Percentiles rank a stretch among this genome's conserved stretches.
Conservation (phyloP, 1,140 invertebrate genomes). For the Brevipalpus yothersi region DNA sequence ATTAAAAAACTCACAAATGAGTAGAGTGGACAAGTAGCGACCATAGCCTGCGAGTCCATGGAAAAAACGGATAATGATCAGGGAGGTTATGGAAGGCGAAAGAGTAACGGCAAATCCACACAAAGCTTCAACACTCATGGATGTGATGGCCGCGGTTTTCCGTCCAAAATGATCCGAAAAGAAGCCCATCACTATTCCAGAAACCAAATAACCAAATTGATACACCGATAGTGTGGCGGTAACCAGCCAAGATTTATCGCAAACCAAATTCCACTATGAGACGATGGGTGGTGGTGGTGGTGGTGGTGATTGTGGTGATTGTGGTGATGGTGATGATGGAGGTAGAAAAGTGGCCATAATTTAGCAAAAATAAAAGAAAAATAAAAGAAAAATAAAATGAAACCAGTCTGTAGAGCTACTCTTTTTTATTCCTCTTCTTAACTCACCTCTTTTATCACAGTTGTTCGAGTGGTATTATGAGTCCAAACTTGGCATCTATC, state of each 20-base stretch:
- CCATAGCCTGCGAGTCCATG: neutral
- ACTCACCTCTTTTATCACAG: neutral
- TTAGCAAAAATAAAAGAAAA: neutral
- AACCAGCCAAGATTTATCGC: constrained; percentile 33
- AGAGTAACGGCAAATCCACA: neutral
- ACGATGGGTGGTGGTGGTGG: too few relatives aligned
- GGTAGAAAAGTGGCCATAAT: neutral
- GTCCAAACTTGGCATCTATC: too few relatives aligned
- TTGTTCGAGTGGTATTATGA: too few relatives aligned
- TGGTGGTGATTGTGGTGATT: too few relatives aligned
- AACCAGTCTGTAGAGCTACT: neutral
- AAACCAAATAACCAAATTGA: constrained; percentile 54
- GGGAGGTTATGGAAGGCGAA: neutral
- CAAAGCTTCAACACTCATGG: neutral
- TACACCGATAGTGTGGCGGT: constrained; percentile 49
- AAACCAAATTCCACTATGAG: constrained; percentile 44
- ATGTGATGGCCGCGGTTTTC: neutral
- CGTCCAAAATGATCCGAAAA: constrained; percentile 42
- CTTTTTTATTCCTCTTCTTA: neutral
- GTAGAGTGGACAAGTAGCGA: neutral
- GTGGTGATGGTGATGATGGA: too few relatives aligned
- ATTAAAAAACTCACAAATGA: neutral
- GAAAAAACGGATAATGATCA: neutral
- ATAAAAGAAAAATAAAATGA: neutral
- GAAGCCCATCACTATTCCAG: constrained; percentile 48